Evolutionary conservation across 2,797 vertebrate species (phyloP).

Genomic region (Iguana delicatissima): DNA sequence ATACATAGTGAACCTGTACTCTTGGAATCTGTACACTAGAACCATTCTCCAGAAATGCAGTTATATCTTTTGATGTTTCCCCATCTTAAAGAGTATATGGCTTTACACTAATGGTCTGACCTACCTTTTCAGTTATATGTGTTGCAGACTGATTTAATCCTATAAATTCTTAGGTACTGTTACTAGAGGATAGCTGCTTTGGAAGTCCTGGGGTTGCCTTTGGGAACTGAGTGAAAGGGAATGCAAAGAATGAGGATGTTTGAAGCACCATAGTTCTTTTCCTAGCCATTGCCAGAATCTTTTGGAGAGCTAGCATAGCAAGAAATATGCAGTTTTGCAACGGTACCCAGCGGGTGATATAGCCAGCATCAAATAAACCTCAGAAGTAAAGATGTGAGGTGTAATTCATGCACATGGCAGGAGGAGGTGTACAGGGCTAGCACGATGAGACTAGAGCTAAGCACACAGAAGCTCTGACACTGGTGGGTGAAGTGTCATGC

Average conservation of each 20-base stretch:
- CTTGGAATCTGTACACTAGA: not conserved
- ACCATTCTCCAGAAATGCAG: not conserved
- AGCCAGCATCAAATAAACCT: not conserved
- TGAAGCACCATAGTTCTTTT: not conserved
- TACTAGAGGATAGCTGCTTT: not conserved
- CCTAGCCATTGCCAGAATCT: not conserved
- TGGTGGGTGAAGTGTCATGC: constrained; percentile 67
- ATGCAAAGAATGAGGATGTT: not conserved
- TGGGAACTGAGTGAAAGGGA: not conserved
- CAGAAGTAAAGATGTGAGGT: not conserved
- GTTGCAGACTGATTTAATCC: not conserved
- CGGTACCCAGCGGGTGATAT: not conserved
- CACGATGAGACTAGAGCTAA: constrained; percentile 37
- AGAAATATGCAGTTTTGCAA: not conserved
- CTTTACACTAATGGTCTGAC: not conserved
- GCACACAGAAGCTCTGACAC: constrained; percentile 64
- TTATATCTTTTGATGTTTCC: not conserved
- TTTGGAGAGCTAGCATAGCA: not conserved
- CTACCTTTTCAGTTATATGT: not conserved
- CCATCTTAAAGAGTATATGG: not conserved
- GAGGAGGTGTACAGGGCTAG: constrained; percentile 48
- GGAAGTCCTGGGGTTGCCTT: not conserved
- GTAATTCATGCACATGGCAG: constrained; percentile 9
- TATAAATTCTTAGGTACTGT: not conserved
- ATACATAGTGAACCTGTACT: not conserved